Evolutionary conservation across 1,140 invertebrate genomes (phyloP).

Genomic region (Nephila pilipes): DNA sequence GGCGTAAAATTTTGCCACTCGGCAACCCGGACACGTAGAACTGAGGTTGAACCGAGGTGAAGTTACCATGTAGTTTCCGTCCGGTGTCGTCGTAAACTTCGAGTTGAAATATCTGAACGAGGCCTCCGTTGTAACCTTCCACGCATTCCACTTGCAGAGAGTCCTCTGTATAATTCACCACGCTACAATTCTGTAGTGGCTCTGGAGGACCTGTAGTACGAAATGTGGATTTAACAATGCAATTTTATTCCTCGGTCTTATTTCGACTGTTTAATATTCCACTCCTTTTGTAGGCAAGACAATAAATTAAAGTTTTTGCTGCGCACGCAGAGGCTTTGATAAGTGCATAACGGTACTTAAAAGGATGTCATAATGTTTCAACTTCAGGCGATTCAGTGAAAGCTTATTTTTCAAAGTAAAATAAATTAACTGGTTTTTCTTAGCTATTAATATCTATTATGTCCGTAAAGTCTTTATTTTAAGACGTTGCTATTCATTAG

Average conservation of each 20-base stretch:
- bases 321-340: too few relatives aligned
- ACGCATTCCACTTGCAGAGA: conserved; percentile 77
- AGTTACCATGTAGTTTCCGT: conserved; percentile 65
- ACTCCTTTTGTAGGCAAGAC: background rate
- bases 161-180: conserved; percentile 78
- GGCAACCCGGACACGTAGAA: conserved; percentile 76
- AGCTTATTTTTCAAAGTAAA: too few relatives aligned
- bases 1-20: conserved; percentile 76
- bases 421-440: too few relatives aligned
- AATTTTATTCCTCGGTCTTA: background rate
- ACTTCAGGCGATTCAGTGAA: too few relatives aligned
- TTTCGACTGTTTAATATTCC: background rate
- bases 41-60: conserved; percentile 78
- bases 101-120: conserved; percentile 77
- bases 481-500: too few relatives aligned
- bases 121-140: conserved; percentile 78
- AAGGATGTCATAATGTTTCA: too few relatives aligned
- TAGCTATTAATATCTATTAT: too few relatives aligned
- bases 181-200: conserved; percentile 78
- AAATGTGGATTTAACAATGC: background rate
- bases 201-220: conserved; percentile 84
- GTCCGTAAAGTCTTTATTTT: too few relatives aligned
- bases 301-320: background rate
- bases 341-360: too few relatives aligned
- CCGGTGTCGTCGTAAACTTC: conserved; percentile 77